Evolutionary conservation across 1,140 invertebrate genomes (phyloP), one percentile per base, ranked within the genome.

Genomic region (Apis dorsata): DNA sequence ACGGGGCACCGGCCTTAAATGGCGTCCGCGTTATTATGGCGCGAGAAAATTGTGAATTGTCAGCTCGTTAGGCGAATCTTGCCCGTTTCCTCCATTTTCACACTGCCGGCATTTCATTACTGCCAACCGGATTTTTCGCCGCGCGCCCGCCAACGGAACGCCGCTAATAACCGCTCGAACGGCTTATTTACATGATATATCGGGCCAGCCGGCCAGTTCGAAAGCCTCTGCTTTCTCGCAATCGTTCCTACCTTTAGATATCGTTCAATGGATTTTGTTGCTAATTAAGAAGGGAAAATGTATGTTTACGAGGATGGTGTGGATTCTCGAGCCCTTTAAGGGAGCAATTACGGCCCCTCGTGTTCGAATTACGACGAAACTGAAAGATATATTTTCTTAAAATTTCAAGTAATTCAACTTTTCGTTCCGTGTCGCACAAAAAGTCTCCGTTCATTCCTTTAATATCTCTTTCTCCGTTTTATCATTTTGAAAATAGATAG

Each of bases 111-210:
- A 91, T 90, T 90, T 90, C 90, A 90, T 90, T 90, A 90, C 92
- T 90, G 87, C 85, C 86, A 87, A 77, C 66, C 76, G 49, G 49
- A 90, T 89, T 90, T 91, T 88, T 89, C 63, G 80, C n/a, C 66
- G 60, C 74, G 65, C 82, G 7, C 13, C 3, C 49, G 19, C 86
- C 74, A 83, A 85, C 44, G 60, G n/a, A 90, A 91, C 85, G 86
- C 87, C 88, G 87, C 90, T 92, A 92, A 92, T 92, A 92, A 91
- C 79, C 79, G 83, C 81, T 70, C 65, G 73, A 74, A 83, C 80
- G 49, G 86, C 85, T 91, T 90, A 91, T 92, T 92, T 91, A 91
- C 90, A 92, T 92, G 87, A 75, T 75, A 66, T 73, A 81, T 80
- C 59, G 76, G 53, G 53, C 19, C 19, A 53, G 44, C 24, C 12